Evolutionary conservation across 2,797 vertebrate species (phyloP), one percentile per base, ranked within the genome.

Genomic region (Scomberomorus guttatus): DNA sequence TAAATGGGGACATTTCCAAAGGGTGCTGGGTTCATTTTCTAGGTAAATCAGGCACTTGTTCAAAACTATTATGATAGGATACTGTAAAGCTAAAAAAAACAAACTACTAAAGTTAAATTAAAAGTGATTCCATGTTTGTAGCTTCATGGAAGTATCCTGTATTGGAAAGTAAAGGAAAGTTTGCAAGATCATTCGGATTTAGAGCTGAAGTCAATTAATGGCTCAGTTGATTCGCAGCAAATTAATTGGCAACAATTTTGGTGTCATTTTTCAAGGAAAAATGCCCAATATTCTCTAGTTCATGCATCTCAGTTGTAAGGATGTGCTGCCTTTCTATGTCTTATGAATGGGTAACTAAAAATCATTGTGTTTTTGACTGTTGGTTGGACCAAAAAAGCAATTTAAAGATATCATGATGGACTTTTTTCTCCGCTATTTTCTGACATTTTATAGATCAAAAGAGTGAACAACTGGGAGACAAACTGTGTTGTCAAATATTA

Each of bases 1-100:
- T 32, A 75, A 75, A 65, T 57, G 25, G 69, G 73, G 39, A 71
- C 62, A 11, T 58, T 69, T 77, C 29, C 63, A 48, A 81, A 83
- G 67, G 75, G 20, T 50, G 61, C 55, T 10, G 61, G 77, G 63
- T 80, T 79, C 48, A 74, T 82, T 84, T 83, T 81, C 57, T 20
- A 9, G 13, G 46, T 63, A 67, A 60, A 75, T 67, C 39, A 48
- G 15, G 37, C 52, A 50, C 39, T 22, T n/a, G 18, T 57, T 69
- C 50, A 60, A 54, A 62, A 56, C 34, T 48, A 46, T 64, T 48
- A 60, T 37, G 63, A 81, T 46, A 48, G 22, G 18, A 24, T 14
- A 18, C 55, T 44, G 34, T 55, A 52, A 44, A 63, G 20, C 17
- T 70, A 8, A 50, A 15, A 56, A 25, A 27, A 27, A 8, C 39